Conservation (phyloP, 2,797 vertebrate genomes). For the Takifugu rubripes region DNA sequence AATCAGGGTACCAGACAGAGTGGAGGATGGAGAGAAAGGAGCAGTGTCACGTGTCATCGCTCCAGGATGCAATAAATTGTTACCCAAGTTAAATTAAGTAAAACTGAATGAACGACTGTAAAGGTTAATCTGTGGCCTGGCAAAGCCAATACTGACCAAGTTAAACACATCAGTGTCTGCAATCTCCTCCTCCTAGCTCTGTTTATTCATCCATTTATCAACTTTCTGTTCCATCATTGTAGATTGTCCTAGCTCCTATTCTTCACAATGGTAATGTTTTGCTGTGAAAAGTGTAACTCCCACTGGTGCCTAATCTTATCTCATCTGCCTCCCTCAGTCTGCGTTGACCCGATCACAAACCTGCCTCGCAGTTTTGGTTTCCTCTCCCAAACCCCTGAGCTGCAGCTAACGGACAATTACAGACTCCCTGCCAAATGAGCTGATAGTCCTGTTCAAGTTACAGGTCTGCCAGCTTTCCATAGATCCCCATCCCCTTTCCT, state of each 20-base stretch:
- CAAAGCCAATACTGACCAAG: slow-evolving; percentile 68
- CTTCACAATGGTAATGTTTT: slow-evolving; percentile 16
- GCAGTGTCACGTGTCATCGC: slow-evolving; percentile 51
- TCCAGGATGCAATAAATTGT: slow-evolving; percentile 72
- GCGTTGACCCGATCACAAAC: slow-evolving; percentile 35
- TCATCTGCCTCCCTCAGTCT: slow-evolving; percentile 38
- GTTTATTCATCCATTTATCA: slow-evolving; percentile 28
- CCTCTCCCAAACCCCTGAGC: slow-evolving; percentile 23
- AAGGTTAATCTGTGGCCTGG: slow-evolving; percentile 71
- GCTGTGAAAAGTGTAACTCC: slow-evolving; percentile 36
- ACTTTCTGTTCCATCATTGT: slow-evolving; percentile 11
- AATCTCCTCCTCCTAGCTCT: slow-evolving; percentile 27
- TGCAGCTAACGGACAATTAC: slow-evolving; percentile 65
- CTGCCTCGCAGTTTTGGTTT: slow-evolving; percentile 22
- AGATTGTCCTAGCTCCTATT: slow-evolving; percentile 13
- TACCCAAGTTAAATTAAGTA: slow-evolving; percentile 76
- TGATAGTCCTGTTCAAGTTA: slow-evolving; percentile 75
- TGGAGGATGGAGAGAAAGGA: slow-evolving; percentile 4
- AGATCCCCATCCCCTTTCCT: slow-evolving; percentile 32
- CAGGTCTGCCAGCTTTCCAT: slow-evolving; percentile 52
- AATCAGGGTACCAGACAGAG: too few species aligned
- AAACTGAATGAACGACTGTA: slow-evolving; percentile 75
- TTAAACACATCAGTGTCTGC: slow-evolving; percentile 56
- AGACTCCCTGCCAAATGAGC: slow-evolving; percentile 60
- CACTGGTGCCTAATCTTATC: slow-evolving; percentile 48